Conservation (phyloP, 2,797 vertebrate genomes). For the Rallus crepitans region DNA sequence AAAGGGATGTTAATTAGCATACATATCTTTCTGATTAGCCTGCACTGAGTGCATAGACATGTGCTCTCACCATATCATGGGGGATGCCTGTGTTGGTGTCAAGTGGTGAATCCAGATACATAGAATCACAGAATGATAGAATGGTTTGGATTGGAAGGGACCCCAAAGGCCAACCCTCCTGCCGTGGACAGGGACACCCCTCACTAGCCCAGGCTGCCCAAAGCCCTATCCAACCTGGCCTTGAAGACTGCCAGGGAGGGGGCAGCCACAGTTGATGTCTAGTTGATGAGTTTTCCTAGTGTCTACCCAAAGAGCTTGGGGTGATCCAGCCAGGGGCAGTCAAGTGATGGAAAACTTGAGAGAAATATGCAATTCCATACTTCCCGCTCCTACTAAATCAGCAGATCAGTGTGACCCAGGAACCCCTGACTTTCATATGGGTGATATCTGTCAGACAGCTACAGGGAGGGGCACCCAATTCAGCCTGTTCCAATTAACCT, state of each 20-base stretch:
- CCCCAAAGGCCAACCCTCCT: no score
- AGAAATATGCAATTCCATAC: background rate
- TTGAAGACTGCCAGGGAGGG: no score
- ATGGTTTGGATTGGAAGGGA: no score
- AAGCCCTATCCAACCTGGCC: no score
- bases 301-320: background rate
- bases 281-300: background rate
- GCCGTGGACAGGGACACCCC: no score
- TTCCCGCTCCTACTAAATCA: background rate
- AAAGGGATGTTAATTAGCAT: background rate
- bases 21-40: background rate
- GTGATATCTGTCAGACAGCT: background rate
- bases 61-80: background rate
- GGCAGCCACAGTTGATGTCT: no score
- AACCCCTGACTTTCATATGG: background rate
- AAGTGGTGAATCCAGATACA: background rate
- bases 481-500: background rate
- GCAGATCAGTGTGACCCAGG: background rate
- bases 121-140: no score
- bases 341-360: background rate
- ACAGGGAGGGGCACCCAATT: background rate
- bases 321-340: background rate
- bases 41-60: fast-evolving
- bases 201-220: no score
- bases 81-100: background rate